A percentile compares a stretch with the other conserved stretches of the same genome.
phyloP scores from a whole-genome alignment of 2,113 vertebrate species.

The Sylvietta virens region DNA sequence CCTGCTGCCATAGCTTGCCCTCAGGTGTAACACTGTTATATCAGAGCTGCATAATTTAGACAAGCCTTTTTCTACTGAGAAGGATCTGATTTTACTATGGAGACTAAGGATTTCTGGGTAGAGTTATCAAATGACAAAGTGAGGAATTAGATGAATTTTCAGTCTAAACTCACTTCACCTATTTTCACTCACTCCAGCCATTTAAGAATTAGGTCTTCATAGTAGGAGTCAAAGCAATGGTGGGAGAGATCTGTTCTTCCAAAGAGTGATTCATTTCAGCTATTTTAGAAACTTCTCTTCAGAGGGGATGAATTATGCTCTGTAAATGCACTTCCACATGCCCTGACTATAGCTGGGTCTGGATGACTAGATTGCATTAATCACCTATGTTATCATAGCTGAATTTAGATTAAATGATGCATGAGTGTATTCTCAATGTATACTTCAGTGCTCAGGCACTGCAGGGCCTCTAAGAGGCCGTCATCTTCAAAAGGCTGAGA shows the following conservation, averaged over 20 bases:
- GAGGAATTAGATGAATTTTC: neutral
- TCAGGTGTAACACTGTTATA: neutral
- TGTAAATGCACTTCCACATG: neutral
- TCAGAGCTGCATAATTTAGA: neutral
- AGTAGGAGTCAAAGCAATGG: neutral
- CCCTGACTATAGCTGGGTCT: neutral
- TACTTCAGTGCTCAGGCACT: neutral
- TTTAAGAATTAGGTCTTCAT: neutral
- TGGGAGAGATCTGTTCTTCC: neutral
- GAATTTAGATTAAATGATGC: neutral
- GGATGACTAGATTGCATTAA: neutral
- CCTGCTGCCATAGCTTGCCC: neutral
- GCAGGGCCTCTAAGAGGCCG: neutral
- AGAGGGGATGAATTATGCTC: neutral
- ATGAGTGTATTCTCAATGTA: neutral
- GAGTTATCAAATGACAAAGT: neutral
- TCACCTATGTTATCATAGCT: neutral
- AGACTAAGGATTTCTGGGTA: neutral
- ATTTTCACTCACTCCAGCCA: neutral
- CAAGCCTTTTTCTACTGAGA: neutral
- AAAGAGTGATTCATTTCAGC: neutral
- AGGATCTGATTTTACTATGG: neutral
- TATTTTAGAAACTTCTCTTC: neutral
- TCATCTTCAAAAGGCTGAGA: neutral
- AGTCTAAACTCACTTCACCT: neutral